A percentile compares a stretch with the other conserved stretches of the same genome.
Conservation (phyloP, 2,113 vertebrate species). For the Podiceps cristatus region DNA sequence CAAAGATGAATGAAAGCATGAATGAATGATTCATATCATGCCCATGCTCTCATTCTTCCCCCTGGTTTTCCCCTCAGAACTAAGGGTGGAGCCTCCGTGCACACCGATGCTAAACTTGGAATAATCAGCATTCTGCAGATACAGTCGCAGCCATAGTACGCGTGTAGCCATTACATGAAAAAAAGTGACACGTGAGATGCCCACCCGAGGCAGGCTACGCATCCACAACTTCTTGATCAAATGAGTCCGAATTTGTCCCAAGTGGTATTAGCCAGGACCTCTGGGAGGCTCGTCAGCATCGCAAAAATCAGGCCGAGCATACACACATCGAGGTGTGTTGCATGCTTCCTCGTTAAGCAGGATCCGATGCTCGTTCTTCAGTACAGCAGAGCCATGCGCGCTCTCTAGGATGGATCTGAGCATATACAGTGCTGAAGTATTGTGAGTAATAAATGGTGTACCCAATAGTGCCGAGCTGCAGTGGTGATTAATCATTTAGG, state of each 20-base stretch:
- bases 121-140: not conserved
- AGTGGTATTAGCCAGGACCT: not conserved
- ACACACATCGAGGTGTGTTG: not conserved
- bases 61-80: not conserved
- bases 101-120: not conserved
- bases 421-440: not conserved
- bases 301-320: accelerated
- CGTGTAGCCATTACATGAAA: not conserved
- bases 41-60: not conserved
- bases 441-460: not conserved
- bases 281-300: not conserved
- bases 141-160: not conserved
- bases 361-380: not conserved
- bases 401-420: not conserved
- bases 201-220: accelerated
- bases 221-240: not conserved
- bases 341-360: not conserved
- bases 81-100: not conserved
- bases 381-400: not conserved
- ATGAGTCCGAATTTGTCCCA: not conserved
- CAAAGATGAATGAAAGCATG: not conserved
- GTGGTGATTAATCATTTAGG: constrained; percentile 51
- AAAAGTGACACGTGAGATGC: not conserved
- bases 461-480: constrained; percentile 13
- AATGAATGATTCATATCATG: not conserved